These are phyloP conservation scores for Pomacea canaliculata DNA, from an alignment of 2,888 invertebrate genomes.

Conservation along the genomic window DNA sequence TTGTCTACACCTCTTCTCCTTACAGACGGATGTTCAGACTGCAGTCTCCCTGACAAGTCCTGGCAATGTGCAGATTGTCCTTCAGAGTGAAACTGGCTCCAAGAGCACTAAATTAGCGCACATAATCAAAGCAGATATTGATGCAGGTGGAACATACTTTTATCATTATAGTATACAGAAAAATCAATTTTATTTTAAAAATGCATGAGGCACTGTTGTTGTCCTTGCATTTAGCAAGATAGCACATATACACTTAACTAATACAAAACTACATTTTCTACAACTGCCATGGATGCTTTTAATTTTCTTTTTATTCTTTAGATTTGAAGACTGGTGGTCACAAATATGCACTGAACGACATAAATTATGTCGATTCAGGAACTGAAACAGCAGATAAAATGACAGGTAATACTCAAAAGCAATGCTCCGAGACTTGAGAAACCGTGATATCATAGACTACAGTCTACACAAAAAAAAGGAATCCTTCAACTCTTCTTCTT, in stretches of 20 bases:
- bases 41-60: slow-evolving; percentile 48
- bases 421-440: no score
- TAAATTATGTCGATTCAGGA: neutral
- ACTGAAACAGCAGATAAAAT: no score
- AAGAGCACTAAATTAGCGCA: slow-evolving; percentile 39
- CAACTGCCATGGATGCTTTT: neutral
- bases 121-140: slow-evolving; percentile 41
- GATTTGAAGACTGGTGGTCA: slow-evolving; percentile 34
- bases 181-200: neutral
- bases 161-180: neutral
- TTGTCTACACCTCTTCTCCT: neutral
- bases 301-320: slow-evolving; percentile 3
- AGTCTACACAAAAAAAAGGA: no score
- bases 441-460: no score
- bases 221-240: no score
- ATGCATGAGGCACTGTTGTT: no score
- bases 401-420: no score
- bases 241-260: no score
- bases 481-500: no score
- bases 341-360: slow-evolving; percentile 32
- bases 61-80: slow-evolving; percentile 51
- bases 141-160: slow-evolving; percentile 37
- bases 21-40: slow-evolving; percentile 39
- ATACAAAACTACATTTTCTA: neutral
- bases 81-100: slow-evolving; percentile 45